These are phyloP conservation scores for Pseudopipra pipra DNA, from an alignment of 2,113 vertebrate species.

Conservation along the genomic window DNA sequence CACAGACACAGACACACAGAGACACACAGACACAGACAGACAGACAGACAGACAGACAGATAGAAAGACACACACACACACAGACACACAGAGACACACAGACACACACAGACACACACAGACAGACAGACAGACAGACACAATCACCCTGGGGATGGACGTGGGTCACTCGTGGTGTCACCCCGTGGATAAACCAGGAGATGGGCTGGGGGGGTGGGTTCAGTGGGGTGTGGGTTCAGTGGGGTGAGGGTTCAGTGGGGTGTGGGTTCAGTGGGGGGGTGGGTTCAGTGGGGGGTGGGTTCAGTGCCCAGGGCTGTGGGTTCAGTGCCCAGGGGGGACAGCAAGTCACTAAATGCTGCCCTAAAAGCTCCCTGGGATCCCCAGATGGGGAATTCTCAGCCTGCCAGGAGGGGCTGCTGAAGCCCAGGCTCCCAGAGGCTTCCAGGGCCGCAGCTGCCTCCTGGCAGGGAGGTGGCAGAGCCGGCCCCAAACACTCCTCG, in stretches of 20 bases:
- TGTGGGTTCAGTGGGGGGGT: too few species aligned
- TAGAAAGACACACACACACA: too few species aligned
- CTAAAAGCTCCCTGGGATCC: background rate
- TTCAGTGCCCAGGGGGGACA: background rate
- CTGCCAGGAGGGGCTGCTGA: background rate
- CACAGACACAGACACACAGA: too few species aligned
- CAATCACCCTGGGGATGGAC: background rate
- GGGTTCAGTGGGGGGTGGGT: too few species aligned
- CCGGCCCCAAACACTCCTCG: background rate
- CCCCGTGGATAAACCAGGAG: background rate
- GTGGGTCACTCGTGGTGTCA: background rate
- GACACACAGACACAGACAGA: too few species aligned
- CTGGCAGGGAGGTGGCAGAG: accelerated
- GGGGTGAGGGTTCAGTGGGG: background rate
- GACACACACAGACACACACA: too few species aligned
- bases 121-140: too few species aligned
- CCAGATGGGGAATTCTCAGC: background rate
- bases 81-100: too few species aligned
- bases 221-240: too few species aligned
- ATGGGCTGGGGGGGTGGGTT: background rate
- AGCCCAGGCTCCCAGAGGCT: background rate
- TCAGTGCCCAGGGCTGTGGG: background rate
- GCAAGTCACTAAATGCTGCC: background rate
- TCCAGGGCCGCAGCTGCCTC: background rate
- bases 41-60: too few species aligned